Evolutionary conservation across 2,888 invertebrate species (phyloP), one percentile per base, ranked within the genome.

Genomic region (Microdon myrmicae): DNA sequence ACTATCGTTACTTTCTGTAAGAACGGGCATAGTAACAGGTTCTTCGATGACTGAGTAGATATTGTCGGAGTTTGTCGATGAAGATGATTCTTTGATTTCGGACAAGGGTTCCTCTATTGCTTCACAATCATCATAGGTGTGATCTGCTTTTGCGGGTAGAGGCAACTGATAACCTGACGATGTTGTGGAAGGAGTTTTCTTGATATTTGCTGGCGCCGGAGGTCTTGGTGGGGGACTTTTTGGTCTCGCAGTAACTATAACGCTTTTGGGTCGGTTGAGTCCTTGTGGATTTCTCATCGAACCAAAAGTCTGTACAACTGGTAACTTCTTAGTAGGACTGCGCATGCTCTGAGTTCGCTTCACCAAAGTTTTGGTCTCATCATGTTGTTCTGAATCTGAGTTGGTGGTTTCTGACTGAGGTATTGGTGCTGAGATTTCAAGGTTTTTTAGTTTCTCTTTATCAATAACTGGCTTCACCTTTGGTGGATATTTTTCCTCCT

Each of bases 21-120:
- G 71, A 2, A 73, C 70, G 7, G 31, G 16, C 1, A 81, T 80
- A 1, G 85, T 82, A 0, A 89, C 86, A 22, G 86, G 84, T 74
- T 93, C 93, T 73, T 93, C 92, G 38, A 93, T 93, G 0, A 92
- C 90, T 0, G 92, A 91, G 74, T 93, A 93, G 66, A 93, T 93
- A 72, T 92, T 92, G 72, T 92, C 92, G 10, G 78, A 79, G 35
- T 79, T 81, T 8, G 82, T 77, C 3, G 83, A 82, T 0, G 86
- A 84, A 58, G 78, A 79, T 70, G 83, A 84, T 70, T 87, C 87
- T 58, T 84, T 83, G 37, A 88, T 86, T 68, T 87, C 85, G 0
- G 85, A 83, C 56, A 88, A 73, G 0, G 86, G 83, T 0, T 83
- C 82, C 60, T 80, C 79, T 16, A 85, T 83, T 31, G 83, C 82